phyloP scores from a whole-genome alignment of 2,888 invertebrate genomes.

The Drosophila rubida region DNA sequence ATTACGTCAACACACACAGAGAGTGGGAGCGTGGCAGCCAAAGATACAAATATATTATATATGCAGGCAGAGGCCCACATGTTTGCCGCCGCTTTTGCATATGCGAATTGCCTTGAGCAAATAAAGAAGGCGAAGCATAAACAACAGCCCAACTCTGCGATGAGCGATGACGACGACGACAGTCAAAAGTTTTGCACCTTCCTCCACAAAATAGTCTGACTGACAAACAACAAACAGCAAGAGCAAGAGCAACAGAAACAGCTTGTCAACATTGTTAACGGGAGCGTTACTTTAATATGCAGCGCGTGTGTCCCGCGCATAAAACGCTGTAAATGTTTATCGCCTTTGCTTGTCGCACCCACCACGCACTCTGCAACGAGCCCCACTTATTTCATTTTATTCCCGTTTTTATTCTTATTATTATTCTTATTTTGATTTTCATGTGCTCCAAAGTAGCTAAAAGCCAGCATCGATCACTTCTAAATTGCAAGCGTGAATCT shows the following conservation, averaged over 20 bases:
- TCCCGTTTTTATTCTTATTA: neutral
- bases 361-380: conserved; percentile 1
- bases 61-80: conserved; percentile 48
- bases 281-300: conserved; percentile 54
- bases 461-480: too few species aligned
- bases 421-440: conserved; percentile 1
- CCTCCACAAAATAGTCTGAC: conserved; percentile 10
- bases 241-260: conserved; percentile 28
- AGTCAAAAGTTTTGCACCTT: conserved; percentile 35
- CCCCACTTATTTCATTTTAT: neutral
- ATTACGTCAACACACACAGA: conserved; percentile 66
- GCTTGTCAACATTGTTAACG: conserved; percentile 46
- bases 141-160: conserved; percentile 28
- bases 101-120: conserved; percentile 57
- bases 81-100: conserved; percentile 50
- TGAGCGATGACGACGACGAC: conserved; percentile 35
- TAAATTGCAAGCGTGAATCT: too few species aligned
- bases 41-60: conserved; percentile 5
- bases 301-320: conserved; percentile 24
- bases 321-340: conserved; percentile 17
- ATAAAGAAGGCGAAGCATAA: conserved; percentile 36
- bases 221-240: conserved; percentile 17
- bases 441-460: too few species aligned
- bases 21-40: neutral
- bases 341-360: conserved; percentile 7